Base-by-base conservation (phyloP, 2,113 vertebrate genomes). In the Carettochelys insculpta region DNA sequence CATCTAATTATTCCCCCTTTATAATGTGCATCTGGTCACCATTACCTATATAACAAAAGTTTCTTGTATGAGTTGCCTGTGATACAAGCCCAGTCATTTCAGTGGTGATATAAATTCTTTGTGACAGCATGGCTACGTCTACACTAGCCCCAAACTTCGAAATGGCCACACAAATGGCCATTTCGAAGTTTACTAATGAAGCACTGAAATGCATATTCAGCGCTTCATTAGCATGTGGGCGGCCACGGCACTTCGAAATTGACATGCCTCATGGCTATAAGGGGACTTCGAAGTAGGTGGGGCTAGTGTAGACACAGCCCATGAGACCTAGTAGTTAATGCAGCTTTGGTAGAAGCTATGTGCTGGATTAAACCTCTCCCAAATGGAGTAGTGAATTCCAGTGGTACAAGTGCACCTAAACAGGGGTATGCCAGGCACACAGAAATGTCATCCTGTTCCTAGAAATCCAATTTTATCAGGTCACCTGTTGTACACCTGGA, bases 401-500 rank as follows among this genome's bases (percentile, higher is more conserved):
- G 92, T 79, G 88, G 81, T 43, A 79, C 58, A 14, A 51, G 83
- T 41, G 87, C 83, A 56, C 79, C 77, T 88, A 86, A 77, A 85
- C 91, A 34, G 53, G 83, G 75, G 27, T 52, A 51, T 12, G 4
- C 52, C 73, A 34, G 71, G 83, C 68, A 6, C 80, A 2, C 4
- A 71, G 90, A 89, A 83, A 75, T 19, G n/a, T 75, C 81, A 17
- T 7, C 86, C 43, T 52, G 84, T 47, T 86, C 85, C 88, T 58
- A 53, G 82, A 51, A 47, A 86, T 47, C 81, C 38, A 43, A 1
- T 83, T 92, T 85, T 90, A 83, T 94, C 94, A 82, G 81, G 85
- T 95, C 90, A 34, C 83, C 56, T 75, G 50, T 73, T 61, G 61
- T 54, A 80, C 86, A 88, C 86, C 94, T 88, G 88, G 80, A 17